phyloP scores from a whole-genome alignment of 2,888 invertebrate genomes.

The Leptinotarsa tumamoca region DNA sequence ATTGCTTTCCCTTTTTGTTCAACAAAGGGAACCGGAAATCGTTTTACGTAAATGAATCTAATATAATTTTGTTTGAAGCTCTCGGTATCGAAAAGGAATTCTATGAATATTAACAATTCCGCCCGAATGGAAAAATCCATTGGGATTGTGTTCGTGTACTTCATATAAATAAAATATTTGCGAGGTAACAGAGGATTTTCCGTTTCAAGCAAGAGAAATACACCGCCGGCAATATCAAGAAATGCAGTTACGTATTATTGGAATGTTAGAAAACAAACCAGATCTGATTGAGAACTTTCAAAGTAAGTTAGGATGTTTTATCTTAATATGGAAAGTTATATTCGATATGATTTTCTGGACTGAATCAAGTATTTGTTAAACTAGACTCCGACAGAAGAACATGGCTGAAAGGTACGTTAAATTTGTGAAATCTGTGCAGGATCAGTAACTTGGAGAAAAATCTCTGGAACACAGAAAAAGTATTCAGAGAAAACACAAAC shows the following conservation, averaged over 20 bases:
- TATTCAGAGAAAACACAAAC: too few species aligned
- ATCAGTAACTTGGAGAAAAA: too few species aligned
- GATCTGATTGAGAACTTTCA: slow-evolving; percentile 7
- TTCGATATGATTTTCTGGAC: background rate
- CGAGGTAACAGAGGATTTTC: slow-evolving; percentile 11
- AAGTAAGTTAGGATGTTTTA: background rate
- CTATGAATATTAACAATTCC: slow-evolving; percentile 14
- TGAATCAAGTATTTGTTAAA: background rate
- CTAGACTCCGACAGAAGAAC: background rate
- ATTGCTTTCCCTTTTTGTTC: background rate
- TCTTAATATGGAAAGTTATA: background rate
- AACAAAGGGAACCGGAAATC: background rate
- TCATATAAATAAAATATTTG: slow-evolving; percentile 12
- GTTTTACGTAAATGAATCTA: background rate
- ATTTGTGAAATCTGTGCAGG: too few species aligned
- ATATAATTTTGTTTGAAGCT: slow-evolving; percentile 3
- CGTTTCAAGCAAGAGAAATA: slow-evolving; percentile 7
- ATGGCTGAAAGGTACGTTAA: background rate
- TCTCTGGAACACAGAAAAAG: too few species aligned
- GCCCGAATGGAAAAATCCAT: slow-evolving; percentile 12
- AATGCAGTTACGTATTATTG: slow-evolving; percentile 1
- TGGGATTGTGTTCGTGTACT: background rate
- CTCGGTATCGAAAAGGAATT: background rate
- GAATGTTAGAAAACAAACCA: background rate
- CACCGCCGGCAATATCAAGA: background rate